A percentile compares a stretch with the other conserved stretches of the same genome.
Conservation (phyloP, 1,140 invertebrate genomes). For the Aporrectodea caliginosa region DNA sequence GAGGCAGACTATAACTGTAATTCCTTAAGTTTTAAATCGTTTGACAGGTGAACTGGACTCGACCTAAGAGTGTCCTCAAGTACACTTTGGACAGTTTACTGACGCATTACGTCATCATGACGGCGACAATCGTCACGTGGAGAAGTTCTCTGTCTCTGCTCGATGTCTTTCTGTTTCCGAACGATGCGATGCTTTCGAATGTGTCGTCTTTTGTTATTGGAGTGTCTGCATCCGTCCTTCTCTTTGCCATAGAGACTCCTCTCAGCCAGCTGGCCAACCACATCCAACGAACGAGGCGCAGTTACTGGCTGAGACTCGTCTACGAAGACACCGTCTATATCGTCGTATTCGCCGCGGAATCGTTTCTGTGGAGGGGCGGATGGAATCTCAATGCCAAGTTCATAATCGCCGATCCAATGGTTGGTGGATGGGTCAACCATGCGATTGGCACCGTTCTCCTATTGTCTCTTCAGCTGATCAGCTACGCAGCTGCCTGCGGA, state of each 20-base stretch:
- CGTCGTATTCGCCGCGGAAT: neutral
- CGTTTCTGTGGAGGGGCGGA: slow-evolving; percentile 13
- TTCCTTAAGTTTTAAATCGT: no score
- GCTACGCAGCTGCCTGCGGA: neutral
- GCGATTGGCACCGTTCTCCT: neutral
- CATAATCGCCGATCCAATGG: neutral
- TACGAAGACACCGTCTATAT: slow-evolving; percentile 13
- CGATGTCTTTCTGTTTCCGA: neutral
- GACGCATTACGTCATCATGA: slow-evolving; percentile 19
- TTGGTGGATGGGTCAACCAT: slow-evolving; percentile 16
- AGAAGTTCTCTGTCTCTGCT: neutral
- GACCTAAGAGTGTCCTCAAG: neutral
- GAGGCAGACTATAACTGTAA: no score
- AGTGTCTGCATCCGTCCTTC: neutral
- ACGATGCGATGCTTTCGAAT: neutral
- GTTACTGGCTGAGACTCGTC: neutral
- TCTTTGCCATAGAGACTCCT: slow-evolving; percentile 11
- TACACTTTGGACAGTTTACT: neutral
- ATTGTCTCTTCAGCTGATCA: neutral
- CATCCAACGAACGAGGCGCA: neutral
- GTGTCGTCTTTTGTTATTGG: neutral
- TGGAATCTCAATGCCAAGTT: slow-evolving; percentile 12
- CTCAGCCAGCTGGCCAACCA: neutral
- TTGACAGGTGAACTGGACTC: neutral
- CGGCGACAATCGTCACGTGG: slow-evolving; percentile 19